Conservation (phyloP, 2,888 invertebrate species). For the Colostygia pectinataria region DNA sequence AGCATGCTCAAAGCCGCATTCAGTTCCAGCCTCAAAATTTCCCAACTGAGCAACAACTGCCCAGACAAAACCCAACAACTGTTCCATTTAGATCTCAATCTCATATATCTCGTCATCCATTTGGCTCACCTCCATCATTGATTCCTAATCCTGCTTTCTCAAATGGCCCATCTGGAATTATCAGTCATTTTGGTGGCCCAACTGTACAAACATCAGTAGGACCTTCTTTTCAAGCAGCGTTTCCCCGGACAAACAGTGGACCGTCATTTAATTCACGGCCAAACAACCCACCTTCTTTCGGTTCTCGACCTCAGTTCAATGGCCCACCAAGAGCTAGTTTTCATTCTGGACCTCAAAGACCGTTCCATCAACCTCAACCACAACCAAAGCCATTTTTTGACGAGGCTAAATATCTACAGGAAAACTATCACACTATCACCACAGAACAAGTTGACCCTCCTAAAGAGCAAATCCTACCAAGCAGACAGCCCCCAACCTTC, state of each 20-base stretch:
- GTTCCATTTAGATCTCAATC: slow-evolving; percentile 66
- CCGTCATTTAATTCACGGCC: slow-evolving; percentile 63
- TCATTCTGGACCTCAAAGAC: slow-evolving; percentile 80
- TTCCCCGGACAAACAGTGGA: slow-evolving; percentile 59
- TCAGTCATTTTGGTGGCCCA: slow-evolving; percentile 58
- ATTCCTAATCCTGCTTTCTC: slow-evolving; percentile 56
- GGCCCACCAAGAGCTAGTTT: slow-evolving; percentile 70
- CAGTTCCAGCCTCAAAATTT: slow-evolving; percentile 73
- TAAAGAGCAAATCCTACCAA: slow-evolving; percentile 68
- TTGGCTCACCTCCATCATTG: slow-evolving; percentile 57
- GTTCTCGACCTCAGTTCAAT: slow-evolving; percentile 63
- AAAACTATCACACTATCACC: slow-evolving; percentile 80
- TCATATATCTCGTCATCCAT: slow-evolving; percentile 57
- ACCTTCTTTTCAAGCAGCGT: slow-evolving; percentile 57
- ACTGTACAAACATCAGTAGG: slow-evolving; percentile 61
- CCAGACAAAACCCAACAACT: slow-evolving; percentile 67
- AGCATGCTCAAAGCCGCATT: slow-evolving; percentile 72
- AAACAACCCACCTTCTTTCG: slow-evolving; percentile 56
- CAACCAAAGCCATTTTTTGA: slow-evolving; percentile 71
- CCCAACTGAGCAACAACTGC: slow-evolving; percentile 70
- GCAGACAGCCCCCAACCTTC: slow-evolving; percentile 62
- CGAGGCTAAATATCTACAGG: slow-evolving; percentile 78
- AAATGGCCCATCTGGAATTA: slow-evolving; percentile 55
- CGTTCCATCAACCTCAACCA: slow-evolving; percentile 69
- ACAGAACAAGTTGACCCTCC: slow-evolving; percentile 73